phyloP scores from a whole-genome alignment of 1,140 invertebrate species.

The Cydia amplana region DNA sequence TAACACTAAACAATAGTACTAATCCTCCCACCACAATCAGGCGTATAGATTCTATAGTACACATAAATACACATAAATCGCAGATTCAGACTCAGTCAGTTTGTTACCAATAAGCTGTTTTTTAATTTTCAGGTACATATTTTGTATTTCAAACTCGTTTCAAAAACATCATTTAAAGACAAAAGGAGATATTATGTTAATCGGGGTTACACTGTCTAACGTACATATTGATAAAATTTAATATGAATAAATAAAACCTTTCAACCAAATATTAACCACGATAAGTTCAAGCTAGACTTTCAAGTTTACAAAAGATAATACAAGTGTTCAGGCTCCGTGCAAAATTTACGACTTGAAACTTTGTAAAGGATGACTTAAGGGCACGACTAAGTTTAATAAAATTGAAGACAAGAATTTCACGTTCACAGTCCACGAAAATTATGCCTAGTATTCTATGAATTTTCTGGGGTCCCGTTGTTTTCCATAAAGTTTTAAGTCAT shows the following conservation, averaged over 20 bases:
- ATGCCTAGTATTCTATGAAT: no score
- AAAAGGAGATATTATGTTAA: no score
- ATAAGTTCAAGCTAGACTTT: conserved; percentile 9
- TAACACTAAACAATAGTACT: no score
- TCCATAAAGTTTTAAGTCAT: no score
- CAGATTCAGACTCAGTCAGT: not conserved
- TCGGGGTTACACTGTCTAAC: not conserved
- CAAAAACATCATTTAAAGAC: no score
- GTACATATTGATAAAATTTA: not conserved
- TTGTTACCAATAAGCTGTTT: not conserved
- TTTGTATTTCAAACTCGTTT: not conserved
- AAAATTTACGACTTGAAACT: conserved; percentile 27
- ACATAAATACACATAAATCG: not conserved
- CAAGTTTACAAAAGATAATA: conserved; percentile 14
- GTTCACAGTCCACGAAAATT: no score
- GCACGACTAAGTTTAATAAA: not conserved
- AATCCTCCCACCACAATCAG: not conserved
- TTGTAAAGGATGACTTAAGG: conserved; percentile 26
- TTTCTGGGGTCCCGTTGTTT: no score
- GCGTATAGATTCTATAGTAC: no score
- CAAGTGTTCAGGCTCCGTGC: conserved; percentile 8
- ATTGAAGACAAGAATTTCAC: not conserved
- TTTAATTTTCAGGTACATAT: not conserved
- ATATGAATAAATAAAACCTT: not conserved
- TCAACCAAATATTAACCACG: not conserved